Percentiles rank a stretch among this genome's conserved stretches.
Conservation (phyloP, 2,888 invertebrate genomes). For the Kryphioiulus occultus region DNA sequence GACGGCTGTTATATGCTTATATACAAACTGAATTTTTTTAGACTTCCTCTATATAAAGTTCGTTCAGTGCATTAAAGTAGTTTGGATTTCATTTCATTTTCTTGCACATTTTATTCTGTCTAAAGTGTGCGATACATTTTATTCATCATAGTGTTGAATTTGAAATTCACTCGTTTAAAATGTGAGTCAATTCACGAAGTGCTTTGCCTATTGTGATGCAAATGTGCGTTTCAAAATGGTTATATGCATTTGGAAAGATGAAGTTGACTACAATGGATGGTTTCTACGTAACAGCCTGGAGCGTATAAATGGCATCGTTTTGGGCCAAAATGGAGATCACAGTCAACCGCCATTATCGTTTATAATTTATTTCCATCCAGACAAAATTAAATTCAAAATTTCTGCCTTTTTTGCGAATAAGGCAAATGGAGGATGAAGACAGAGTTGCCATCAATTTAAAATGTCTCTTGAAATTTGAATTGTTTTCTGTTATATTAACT, state of each 20-base stretch:
- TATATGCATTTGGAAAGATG: slow-evolving; percentile 10
- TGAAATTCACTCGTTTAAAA: slow-evolving; percentile 43
- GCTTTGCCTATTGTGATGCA: slow-evolving; percentile 43
- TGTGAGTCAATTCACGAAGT: slow-evolving; percentile 43
- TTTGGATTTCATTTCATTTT: slow-evolving; percentile 42
- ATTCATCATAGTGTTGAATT: slow-evolving; percentile 37
- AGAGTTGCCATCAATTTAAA: too few species aligned
- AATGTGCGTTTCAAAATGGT: slow-evolving; percentile 40
- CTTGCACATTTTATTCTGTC: slow-evolving; percentile 40
- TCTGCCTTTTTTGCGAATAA: background rate
- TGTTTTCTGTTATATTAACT: too few species aligned
- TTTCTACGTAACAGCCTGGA: background rate
- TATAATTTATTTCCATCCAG: background rate
- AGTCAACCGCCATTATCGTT: background rate
- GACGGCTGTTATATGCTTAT: slow-evolving; percentile 1
- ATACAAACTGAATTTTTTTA: background rate
- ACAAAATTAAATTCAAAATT: background rate
- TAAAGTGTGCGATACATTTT: slow-evolving; percentile 33
- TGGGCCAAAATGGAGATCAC: slow-evolving; percentile 5
- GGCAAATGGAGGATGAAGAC: background rate
- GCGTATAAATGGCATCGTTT: slow-evolving; percentile 5
- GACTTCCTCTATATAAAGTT: slow-evolving; percentile 1
- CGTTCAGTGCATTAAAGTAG: slow-evolving; percentile 39
- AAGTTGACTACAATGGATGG: slow-evolving; percentile 5
- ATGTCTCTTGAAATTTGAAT: too few species aligned